Evolutionary conservation across 92 coral and sea anemone genomes (phyloP).

Genomic region (Virgularia gustaviana): DNA sequence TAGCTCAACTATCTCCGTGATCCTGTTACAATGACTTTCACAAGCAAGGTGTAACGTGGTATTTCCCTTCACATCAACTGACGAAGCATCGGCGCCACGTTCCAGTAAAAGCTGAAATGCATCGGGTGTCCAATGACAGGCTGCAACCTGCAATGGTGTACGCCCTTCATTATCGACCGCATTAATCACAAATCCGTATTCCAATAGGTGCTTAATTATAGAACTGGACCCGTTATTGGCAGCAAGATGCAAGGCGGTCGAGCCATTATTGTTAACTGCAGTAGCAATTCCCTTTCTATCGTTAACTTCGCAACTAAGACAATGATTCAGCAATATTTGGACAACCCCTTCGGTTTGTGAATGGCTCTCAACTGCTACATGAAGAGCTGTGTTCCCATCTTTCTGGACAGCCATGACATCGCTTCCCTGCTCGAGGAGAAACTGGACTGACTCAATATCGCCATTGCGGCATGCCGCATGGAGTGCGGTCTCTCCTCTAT

Average conservation of each 20-base stretch:
- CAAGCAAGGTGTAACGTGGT: constrained; percentile 14
- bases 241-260: no score
- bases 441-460: constrained; percentile 11
- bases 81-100: constrained; percentile 11
- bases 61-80: constrained; percentile 2
- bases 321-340: constrained; percentile 2
- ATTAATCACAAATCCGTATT: neutral
- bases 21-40: neutral
- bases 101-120: constrained; percentile 3
- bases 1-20: constrained; percentile 6
- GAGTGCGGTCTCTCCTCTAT: neutral
- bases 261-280: no score
- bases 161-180: neutral
- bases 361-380: no score
- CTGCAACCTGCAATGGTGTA: constrained; percentile 5
- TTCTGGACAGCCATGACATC: neutral
- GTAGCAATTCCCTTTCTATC: no score
- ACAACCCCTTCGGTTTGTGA: neutral
- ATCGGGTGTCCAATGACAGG: neutral
- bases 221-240: neutral
- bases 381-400: constrained; percentile 5
- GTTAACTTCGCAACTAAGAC: neutral
- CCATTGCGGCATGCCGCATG: neutral
- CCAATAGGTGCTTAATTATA: neutral
- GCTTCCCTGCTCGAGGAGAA: constrained; percentile 25